Evolutionary conservation across 2,113 vertebrate species (phyloP).

Genomic region (Hyla sarda): DNA sequence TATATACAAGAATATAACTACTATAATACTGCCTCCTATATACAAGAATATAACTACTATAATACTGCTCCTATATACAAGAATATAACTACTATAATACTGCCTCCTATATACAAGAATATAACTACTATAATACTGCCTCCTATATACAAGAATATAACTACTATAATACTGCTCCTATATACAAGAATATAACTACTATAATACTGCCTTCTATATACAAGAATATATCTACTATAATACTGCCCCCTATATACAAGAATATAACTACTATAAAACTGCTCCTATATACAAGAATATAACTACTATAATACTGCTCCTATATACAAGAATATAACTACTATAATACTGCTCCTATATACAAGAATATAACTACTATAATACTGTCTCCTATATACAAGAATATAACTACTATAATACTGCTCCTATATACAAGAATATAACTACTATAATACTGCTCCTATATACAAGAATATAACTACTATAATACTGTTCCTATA

Average conservation of each 20-base stretch:
- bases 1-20: too few species aligned
- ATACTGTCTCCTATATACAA: not conserved
- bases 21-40: too few species aligned
- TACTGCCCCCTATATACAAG: not conserved
- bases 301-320: too few species aligned
- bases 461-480: not conserved
- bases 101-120: conserved; percentile 3
- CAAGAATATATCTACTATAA: too few species aligned
- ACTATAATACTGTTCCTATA: not conserved
- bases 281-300: not conserved
- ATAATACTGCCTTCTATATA: too few species aligned
- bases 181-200: too few species aligned
- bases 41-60: too few species aligned
- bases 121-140: conserved; percentile 14
- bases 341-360: not conserved
- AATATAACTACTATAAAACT: conserved; percentile 6
- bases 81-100: conserved; percentile 17
- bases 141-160: not conserved
- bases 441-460: conserved; percentile 13
- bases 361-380: conserved; percentile 10
- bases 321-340: too few species aligned
- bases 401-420: conserved; percentile 8
- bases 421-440: not conserved
- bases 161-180: not conserved
- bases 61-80: not conserved